Percentiles rank a stretch among this genome's conserved stretches.
Conservation (phyloP, 2,888 invertebrate species). For the Eupithecia tripunctaria region DNA sequence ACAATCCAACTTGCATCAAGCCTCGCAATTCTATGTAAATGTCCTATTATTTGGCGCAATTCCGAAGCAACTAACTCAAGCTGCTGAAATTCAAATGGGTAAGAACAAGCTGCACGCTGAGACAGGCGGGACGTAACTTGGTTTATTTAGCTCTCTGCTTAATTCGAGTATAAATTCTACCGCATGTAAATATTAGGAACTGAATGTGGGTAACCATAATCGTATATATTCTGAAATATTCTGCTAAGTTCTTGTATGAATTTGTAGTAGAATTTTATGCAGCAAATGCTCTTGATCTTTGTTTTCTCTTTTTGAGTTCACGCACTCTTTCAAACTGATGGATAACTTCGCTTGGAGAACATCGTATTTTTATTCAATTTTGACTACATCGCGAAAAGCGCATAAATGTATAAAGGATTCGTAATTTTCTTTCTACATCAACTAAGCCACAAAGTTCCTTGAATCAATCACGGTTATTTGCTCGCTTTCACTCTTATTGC, state of each 20-base stretch:
- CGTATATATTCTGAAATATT: not conserved
- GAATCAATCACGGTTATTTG: not conserved
- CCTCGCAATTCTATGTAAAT: constrained; percentile 36
- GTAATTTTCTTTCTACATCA: not conserved
- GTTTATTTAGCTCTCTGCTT: constrained; percentile 35
- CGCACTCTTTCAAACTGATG: not conserved
- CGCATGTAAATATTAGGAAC: constrained; percentile 27
- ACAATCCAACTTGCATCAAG: constrained; percentile 30
- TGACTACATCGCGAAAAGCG: not conserved
- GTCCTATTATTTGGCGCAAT: constrained; percentile 35
- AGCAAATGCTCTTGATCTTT: not conserved
- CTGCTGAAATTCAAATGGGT: constrained; percentile 36
- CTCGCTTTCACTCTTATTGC: too few species aligned
- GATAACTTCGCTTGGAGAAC: not conserved
- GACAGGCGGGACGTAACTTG: constrained; percentile 30
- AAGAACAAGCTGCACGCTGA: constrained; percentile 31
- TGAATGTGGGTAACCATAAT: constrained; percentile 4
- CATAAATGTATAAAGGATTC: not conserved
- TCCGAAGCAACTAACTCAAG: constrained; percentile 34
- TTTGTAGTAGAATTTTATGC: not conserved
- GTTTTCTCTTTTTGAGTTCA: not conserved
- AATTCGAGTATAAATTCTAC: constrained; percentile 28
- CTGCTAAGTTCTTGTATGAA: not conserved
- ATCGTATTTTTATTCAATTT: not conserved
- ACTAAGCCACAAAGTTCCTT: not conserved